Evolutionary conservation across 2,113 vertebrate genomes (phyloP).

Genomic region (Agelaius phoeniceus): DNA sequence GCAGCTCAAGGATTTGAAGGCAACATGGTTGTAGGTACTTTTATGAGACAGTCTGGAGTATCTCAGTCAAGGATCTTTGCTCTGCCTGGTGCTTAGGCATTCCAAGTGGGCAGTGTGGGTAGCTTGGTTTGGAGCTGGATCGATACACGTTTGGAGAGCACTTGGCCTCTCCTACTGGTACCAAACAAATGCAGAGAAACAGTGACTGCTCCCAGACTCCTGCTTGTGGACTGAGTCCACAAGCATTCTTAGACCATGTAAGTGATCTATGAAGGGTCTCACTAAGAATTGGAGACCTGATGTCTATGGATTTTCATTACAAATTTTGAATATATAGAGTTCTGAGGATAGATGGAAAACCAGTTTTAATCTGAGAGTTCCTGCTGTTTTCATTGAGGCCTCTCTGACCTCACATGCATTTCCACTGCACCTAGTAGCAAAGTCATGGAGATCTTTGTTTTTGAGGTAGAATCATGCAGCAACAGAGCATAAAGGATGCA

Average conservation of each 20-base stretch:
- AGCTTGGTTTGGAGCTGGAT: not conserved
- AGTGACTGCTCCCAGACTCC: not conserved
- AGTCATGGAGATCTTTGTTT: not conserved
- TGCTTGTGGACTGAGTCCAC: not conserved
- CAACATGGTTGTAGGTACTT: not conserved
- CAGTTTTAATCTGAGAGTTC: not conserved
- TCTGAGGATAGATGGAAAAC: not conserved
- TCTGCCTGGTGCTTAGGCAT: not conserved
- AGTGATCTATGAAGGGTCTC: not conserved
- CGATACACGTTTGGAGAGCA: rapidly evolving
- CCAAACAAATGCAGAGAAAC: not conserved
- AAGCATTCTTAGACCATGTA: not conserved
- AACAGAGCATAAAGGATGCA: not conserved
- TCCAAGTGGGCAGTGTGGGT: not conserved
- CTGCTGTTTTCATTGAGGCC: not conserved
- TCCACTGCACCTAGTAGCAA: not conserved
- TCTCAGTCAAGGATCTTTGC: not conserved
- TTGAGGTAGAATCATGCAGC: not conserved
- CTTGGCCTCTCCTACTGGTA: not conserved
- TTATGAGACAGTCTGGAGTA: not conserved
- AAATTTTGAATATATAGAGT: not conserved
- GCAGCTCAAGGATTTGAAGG: not conserved
- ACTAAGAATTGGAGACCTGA: not conserved
- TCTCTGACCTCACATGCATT: not conserved
- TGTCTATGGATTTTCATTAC: not conserved